These are phyloP conservation scores for Crypturellus undulatus DNA, from an alignment of 2,113 vertebrate species.

Conservation along the genomic window DNA sequence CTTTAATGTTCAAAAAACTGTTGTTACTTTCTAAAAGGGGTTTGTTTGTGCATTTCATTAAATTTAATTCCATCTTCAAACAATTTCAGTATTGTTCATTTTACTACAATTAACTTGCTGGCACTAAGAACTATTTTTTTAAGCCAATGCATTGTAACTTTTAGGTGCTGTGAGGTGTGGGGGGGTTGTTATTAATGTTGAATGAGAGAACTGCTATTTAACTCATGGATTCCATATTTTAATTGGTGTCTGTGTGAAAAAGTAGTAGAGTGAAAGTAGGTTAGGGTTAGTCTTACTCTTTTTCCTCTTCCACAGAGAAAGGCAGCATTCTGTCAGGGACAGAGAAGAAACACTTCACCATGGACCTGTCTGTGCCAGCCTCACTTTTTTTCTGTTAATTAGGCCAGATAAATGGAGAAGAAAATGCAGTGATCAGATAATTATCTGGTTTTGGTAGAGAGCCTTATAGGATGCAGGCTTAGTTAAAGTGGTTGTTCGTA, in stretches of 20 bases:
- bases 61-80: slow-evolving; percentile 84
- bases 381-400: slow-evolving; percentile 43
- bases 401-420: background rate
- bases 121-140: slow-evolving; percentile 71
- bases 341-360: background rate
- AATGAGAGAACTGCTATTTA: slow-evolving; percentile 74
- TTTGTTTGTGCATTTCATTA: slow-evolving; percentile 88
- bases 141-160: slow-evolving; percentile 69
- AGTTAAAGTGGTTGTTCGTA: background rate
- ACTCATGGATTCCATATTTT: slow-evolving; percentile 67
- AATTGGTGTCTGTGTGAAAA: slow-evolving; percentile 70
- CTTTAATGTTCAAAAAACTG: slow-evolving; percentile 86
- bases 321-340: background rate
- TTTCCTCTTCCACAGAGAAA: slow-evolving; percentile 10
- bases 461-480: background rate
- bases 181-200: slow-evolving; percentile 59
- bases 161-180: slow-evolving; percentile 60
- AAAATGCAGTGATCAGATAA: background rate
- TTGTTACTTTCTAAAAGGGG: slow-evolving; percentile 85
- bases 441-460: background rate
- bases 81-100: slow-evolving; percentile 82
- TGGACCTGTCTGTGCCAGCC: background rate
- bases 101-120: slow-evolving; percentile 82
- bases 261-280: slow-evolving; percentile 65
- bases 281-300: slow-evolving; percentile 38